Evolutionary conservation across 2,113 vertebrate species (phyloP), one percentile per base, ranked within the genome.

Genomic region (western clawed frog (Xenopus tropicalis)): DNA sequence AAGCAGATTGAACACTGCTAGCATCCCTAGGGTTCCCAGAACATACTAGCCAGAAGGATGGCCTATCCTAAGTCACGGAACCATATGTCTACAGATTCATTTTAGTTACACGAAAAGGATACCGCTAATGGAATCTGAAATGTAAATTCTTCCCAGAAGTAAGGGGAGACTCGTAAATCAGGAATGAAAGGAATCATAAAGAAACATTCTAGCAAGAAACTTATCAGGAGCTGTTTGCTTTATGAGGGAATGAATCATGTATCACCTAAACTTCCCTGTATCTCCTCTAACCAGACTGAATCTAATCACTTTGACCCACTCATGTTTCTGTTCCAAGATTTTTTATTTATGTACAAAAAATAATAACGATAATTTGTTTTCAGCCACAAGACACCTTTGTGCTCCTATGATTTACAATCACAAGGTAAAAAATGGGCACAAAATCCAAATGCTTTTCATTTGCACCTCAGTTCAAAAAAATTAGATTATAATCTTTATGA

Each of bases 91-190:
- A 74, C 42, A 54, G 52, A 73, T 64, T 51, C 76, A 78, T 25
- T 64, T 79, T 48, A 0, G 0, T 76, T 67, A 14, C 0, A 74
- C 68, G 75, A 70, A 77, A 14, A 14, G 51, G 62, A 77, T 74
- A 56, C 23, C 19, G 82, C 66, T 82, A 81, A 70, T 57, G 44
- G 71, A 84, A 80, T 82, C 78, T 77, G 74, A 84, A 86, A 83
- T 84, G 86, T 80, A 81, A 79, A 81, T 83, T 78, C 70, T 78
- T 78, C 52, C 74, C 79, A 79, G 73, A 79, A 80, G 71, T 77
- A 65, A 73, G 82, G 79, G 80, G 81, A 81, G 22, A 66, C 71
- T 66, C 37, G 62, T 73, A 66, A 73, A 73, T 73, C 63, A 66
- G 52, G 54, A 65, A 20, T 66, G 71, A 73, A 51, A 73, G 22